Conservation (phyloP, 2,888 invertebrate genomes). For the Chymomyza amoena region DNA sequence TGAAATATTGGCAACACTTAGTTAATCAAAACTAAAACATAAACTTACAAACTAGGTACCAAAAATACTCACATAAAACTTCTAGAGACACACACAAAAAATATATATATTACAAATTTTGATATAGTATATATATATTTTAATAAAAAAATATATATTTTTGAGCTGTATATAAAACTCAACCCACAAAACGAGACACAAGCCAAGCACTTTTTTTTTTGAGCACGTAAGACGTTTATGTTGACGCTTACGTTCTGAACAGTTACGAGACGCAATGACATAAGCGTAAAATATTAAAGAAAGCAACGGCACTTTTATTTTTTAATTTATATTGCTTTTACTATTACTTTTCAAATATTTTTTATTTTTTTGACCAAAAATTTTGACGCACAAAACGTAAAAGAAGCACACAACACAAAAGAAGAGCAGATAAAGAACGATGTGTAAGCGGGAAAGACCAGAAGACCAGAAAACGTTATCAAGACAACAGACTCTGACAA, state of each 20-base stretch:
- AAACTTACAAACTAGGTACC: conserved; percentile 45
- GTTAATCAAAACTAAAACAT: conserved; percentile 13
- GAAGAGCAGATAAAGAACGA: conserved; percentile 32
- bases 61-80: conserved; percentile 51
- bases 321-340: conserved; percentile 3
- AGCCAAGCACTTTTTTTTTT: conserved; percentile 5
- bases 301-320: conserved; percentile 48
- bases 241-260: conserved; percentile 28
- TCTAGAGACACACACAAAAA: conserved; percentile 46
- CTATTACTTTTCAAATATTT: conserved; percentile 15
- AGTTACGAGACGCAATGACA: conserved; percentile 61
- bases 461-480: conserved; percentile 71
- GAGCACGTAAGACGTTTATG: conserved; percentile 22
- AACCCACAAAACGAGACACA: conserved; percentile 47
- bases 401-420: conserved; percentile 39
- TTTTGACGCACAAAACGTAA: conserved; percentile 48
- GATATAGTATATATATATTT: conserved; percentile 12
- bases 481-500: conserved; percentile 79
- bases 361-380: conserved; percentile 15
- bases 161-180: not conserved
- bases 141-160: conserved; percentile 14
- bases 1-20: conserved; percentile 1
- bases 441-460: conserved; percentile 1
- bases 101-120: not conserved
- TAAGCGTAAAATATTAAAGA: conserved; percentile 48